Base-by-base conservation (phyloP, 2,113 vertebrate genomes). In the Toxostoma redivivum region DNA sequence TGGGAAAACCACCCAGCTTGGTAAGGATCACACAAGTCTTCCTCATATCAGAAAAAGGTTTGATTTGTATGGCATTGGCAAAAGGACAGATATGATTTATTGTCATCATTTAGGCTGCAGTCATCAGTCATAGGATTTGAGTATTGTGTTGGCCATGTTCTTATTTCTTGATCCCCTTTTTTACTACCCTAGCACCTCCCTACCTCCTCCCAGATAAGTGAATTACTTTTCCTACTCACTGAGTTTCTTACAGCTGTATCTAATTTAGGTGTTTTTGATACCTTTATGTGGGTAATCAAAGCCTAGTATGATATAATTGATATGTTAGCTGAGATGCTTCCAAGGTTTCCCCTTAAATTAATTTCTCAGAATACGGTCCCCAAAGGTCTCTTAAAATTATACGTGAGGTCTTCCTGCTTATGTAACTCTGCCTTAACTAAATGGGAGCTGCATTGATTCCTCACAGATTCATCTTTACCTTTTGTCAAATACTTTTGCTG, bases 41-140 rank as follows among this genome's bases (percentile, higher is more conserved):
- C 21, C 48, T 50, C 17, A 31, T 47, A 11, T 10, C 28, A 50
- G 35, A 64, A 58, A 9, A 15, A 54, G 5, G 13, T 65, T 77
- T 85, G 8, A 50, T 58, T 87, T 82, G 3, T 15, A 31, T 23
- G 35, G 12, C 30, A 56, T 10, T 45, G 15, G 4, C 28, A 67
- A 58, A 78, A 78, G 69, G 45, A 2, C 3, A 71, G 24, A 11
- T 48, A 12, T n/a, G 20, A 48, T 90, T 73, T 45, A 50, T 53
- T 80, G 38, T 16, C 10, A 15, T 35, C 18, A 25, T 61, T 74
- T 56, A 61, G 30, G 37, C 27, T 42, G 45, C 9, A n/a, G 20
- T 56, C n/a, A 57, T 25, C 5, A 2, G 40, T 50, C 22, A 16
- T 7, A 27, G 0, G 1, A 17, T 45, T 44, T 35, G 7, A 7